Base-by-base conservation (phyloP, 2,888 invertebrate genomes). In the Laothoe populi region DNA sequence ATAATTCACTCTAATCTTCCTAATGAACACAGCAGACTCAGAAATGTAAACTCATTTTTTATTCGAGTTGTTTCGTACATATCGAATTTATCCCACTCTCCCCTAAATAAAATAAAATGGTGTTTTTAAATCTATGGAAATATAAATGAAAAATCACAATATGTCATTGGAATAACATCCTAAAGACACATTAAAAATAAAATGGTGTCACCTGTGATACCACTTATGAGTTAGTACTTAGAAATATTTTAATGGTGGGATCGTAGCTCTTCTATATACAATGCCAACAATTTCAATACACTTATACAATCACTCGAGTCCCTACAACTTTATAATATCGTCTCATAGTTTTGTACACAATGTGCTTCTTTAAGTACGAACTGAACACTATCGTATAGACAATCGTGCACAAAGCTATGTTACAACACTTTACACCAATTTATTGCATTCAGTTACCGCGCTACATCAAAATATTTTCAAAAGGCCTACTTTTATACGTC, bases 211-310 rank as follows among this genome's bases (percentile, higher is more conserved):
- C 75, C 80, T 75, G 83, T 79, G 84, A 88, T 84, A 87, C 85
- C 88, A 86, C 88, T 86, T 88, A 89, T 70, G 81, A 84, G 86
- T 87, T 90, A 91, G 86, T 87, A 88, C 90, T 90, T 90, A 92
- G 83, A 90, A 85, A 88, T 90, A 91, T 88, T 91, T 83, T 82
- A 86, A 91, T 92, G 92, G 92, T 92, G 92, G 92, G 92, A 91
- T 92, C 87, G 86, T 88, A 92, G 85, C 86, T 92, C 88, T 87
- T 88, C 86, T 92, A 92, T 91, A 86, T 91, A 92, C 90, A 91
- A 87, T 88, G 90, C 90, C 89, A 84, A 89, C 88, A 85, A 84
- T 84, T 88, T 86, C 80, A 87, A 83, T 87, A 88, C 83, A 90
- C 87, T 87, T 85, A 87, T 86, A 88, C 87, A 88, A 89, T 89